phyloP scores from a whole-genome alignment of 2,888 invertebrate species.

The Cyrtodaria siliqua region DNA sequence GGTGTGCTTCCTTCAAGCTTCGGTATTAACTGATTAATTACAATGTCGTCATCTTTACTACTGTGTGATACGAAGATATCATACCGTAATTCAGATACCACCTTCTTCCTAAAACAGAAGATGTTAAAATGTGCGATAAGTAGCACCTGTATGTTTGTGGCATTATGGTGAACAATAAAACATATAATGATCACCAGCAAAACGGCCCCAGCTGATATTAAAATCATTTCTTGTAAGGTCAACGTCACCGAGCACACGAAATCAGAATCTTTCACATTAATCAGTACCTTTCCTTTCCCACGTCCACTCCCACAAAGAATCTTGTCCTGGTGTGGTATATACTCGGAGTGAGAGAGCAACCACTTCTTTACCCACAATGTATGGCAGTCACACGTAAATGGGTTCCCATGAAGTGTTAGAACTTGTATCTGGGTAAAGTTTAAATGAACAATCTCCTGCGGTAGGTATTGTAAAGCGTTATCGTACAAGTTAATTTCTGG shows the following conservation, averaged over 20 bases:
- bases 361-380: conserved; percentile 70
- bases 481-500: conserved; percentile 43
- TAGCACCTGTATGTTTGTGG: conserved; percentile 14
- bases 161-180: neutral
- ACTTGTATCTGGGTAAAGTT: conserved; percentile 19
- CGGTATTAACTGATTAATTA: conserved; percentile 1
- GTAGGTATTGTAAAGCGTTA: conserved; percentile 52
- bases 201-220: conserved; percentile 2
- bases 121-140: conserved; percentile 29
- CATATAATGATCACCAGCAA: conserved; percentile 10
- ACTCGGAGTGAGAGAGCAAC: conserved; percentile 25
- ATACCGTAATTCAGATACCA: conserved; percentile 3
- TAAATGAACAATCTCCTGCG: conserved; percentile 36
- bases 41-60: conserved; percentile 35
- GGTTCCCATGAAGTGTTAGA: conserved; percentile 56
- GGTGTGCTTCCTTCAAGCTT: conserved; percentile 19
- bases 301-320: conserved; percentile 31
- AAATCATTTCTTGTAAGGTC: neutral
- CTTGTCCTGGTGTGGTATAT: conserved; percentile 29
- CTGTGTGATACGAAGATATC: conserved; percentile 53
- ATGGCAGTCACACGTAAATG: conserved; percentile 68
- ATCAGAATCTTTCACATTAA: conserved; percentile 26
- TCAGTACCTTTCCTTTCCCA: conserved; percentile 16
- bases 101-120: conserved; percentile 22
- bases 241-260: conserved; percentile 20